A percentile compares a stretch with the other conserved stretches of the same genome.
Conservation (phyloP, 92 coral and sea anemone genomes). For the Heliopora coerulea region DNA sequence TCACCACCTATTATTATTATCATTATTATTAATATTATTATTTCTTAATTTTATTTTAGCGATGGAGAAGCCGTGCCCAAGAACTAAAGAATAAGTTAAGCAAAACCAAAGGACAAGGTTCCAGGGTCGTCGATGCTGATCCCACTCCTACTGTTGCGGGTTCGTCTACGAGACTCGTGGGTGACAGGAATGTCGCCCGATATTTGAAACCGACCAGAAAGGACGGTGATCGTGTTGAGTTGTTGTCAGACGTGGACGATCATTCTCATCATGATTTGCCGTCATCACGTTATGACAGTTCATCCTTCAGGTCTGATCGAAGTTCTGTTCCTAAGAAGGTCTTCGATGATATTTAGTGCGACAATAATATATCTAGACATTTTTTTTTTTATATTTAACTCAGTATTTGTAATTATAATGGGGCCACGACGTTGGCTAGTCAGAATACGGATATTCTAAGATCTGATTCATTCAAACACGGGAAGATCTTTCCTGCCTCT, state of each 20-base stretch:
- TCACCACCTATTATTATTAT: no score
- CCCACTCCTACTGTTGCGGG: constrained; percentile 45
- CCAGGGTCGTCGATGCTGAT: constrained; percentile 62
- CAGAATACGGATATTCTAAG: no score
- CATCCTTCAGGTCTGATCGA: constrained; percentile 61
- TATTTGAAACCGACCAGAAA: constrained; percentile 29
- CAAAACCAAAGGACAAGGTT: constrained; percentile 29
- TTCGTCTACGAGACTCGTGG: constrained; percentile 30
- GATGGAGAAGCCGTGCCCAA: constrained; percentile 45
- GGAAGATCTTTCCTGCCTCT: no score
- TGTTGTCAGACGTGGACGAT: constrained; percentile 80
- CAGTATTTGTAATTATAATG: not conserved
- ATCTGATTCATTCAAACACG: no score
- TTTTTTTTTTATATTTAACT: not conserved
- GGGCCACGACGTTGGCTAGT: no score
- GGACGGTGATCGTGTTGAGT: constrained; percentile 84
- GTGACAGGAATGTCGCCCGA: constrained; percentile 37
- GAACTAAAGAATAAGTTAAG: constrained; percentile 51
- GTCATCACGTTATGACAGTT: constrained; percentile 46
- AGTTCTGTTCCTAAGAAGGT: constrained; percentile 85
- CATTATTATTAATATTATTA: no score
- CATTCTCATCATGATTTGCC: constrained; percentile 59
- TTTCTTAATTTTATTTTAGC: constrained; percentile 4
- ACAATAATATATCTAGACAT: constrained; percentile 2
- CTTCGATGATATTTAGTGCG: constrained; percentile 85